These are phyloP conservation scores for Enoplosus armatus DNA, from an alignment of 2,797 vertebrate genomes.

Conservation along the genomic window DNA sequence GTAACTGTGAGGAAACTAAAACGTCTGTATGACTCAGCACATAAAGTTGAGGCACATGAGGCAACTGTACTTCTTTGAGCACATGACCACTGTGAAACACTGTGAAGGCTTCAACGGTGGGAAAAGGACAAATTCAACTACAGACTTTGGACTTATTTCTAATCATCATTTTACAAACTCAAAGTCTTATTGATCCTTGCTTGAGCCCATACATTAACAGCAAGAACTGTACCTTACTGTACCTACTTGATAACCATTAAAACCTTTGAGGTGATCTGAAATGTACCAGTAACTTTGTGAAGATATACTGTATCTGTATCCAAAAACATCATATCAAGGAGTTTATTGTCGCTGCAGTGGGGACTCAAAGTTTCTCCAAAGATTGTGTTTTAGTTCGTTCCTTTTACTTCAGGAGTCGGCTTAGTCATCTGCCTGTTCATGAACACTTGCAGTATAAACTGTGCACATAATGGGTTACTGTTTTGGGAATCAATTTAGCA, in stretches of 20 bases:
- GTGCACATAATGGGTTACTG: conserved; percentile 41
- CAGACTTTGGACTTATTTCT: too few relatives aligned
- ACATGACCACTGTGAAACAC: too few relatives aligned
- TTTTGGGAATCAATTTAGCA: conserved; percentile 55
- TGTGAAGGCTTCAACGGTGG: too few relatives aligned
- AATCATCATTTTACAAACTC: background rate
- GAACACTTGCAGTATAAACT: conserved; percentile 48
- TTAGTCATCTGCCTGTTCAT: conserved; percentile 37
- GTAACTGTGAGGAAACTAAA: too few relatives aligned
- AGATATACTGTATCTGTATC: background rate
- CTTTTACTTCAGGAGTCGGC: conserved; percentile 1
- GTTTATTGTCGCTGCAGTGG: background rate
- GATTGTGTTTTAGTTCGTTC: conserved; percentile 21
- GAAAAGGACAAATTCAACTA: too few relatives aligned
- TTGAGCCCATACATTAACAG: background rate
- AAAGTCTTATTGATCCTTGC: background rate
- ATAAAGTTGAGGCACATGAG: too few relatives aligned
- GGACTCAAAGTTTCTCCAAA: conserved; percentile 2
- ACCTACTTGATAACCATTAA: background rate
- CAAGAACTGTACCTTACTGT: background rate
- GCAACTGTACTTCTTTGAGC: too few relatives aligned
- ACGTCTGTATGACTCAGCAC: too few relatives aligned
- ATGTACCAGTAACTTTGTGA: background rate
- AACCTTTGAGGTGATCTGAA: background rate
- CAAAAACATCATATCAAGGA: conserved; percentile 15